Conservation (phyloP, 2,113 vertebrate species). For the Eidolon helvum region DNA sequence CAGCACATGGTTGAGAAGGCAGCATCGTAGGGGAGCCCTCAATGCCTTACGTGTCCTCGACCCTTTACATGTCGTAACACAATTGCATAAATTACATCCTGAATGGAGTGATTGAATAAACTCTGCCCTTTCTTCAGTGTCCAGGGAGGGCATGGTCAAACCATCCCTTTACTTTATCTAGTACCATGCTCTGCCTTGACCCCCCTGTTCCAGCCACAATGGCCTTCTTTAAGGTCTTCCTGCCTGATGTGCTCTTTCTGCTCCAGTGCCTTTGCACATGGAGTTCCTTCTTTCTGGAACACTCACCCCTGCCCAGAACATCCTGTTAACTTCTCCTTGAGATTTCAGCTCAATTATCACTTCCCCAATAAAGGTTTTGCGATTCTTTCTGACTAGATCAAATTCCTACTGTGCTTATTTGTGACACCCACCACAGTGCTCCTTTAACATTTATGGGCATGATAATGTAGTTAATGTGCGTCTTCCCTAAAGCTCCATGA, state of each 20-base stretch:
- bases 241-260: background rate
- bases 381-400: background rate
- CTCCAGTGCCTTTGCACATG: background rate
- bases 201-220: background rate
- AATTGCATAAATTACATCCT: background rate
- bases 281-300: background rate
- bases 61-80: background rate
- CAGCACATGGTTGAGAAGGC: background rate
- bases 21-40: background rate
- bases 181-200: background rate
- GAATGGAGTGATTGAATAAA: background rate
- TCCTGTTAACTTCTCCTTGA: background rate
- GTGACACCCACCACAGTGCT: too few species aligned
- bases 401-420: background rate
- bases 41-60: background rate
- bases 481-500: background rate
- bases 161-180: background rate
- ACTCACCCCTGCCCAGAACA: background rate
- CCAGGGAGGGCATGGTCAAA: background rate
- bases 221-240: background rate
- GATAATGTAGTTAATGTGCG: background rate
- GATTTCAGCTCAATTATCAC: background rate
- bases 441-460: background rate
- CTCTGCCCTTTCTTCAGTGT: background rate
- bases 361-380: background rate